Evolutionary conservation across 2,797 vertebrate species (phyloP), one percentile per base, ranked within the genome.

Genomic region (Zenarchopterus dispar): DNA sequence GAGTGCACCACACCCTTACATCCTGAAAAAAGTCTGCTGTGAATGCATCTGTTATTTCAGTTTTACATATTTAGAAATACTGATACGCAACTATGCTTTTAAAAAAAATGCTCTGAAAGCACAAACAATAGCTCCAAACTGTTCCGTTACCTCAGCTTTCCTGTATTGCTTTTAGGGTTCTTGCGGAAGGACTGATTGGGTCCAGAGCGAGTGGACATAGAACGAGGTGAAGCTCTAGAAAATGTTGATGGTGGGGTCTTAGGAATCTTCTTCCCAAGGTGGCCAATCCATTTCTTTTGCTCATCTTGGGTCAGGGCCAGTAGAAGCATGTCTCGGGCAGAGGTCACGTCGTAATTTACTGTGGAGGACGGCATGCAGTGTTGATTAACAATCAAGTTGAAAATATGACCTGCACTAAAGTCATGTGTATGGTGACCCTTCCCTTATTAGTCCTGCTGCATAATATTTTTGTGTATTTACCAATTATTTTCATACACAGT

Each of bases 311-410:
- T 95, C 76, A 96, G 90, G 21, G 98, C 98, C 87, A 99, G 81
- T 62, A 99, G 89, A 77, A 99, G 93, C 96, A 99, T 96, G 91
- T 99, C 96, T 85, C 96, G 95, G 80, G 98, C 97, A 75, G 97
- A 96, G 73, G 97, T 98, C 87, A 98, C 94, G 62, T 99, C 98
- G 0, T 98, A 99, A 93, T 98, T 99, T 87, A 99, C 98, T 99
- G 70, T 16, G 13, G 49, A 17, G 7, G 33, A 24, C 0, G 18
- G 15, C 6, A 65, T 39, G 9, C 42, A 10, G 21, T 42, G 24
- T 17, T 62, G 22, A 42, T 67, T 6, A 55, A 71, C 26, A 59
- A 21, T 7, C 4, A 22, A n/a, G n/a, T 28, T 53, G 10, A 33
- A 17, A 15, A 36, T 22, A 11, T 2, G 11, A 51, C 33, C 33